Base-by-base conservation (phyloP, 2,797 vertebrate species). In the Astyanax mexicanus region DNA sequence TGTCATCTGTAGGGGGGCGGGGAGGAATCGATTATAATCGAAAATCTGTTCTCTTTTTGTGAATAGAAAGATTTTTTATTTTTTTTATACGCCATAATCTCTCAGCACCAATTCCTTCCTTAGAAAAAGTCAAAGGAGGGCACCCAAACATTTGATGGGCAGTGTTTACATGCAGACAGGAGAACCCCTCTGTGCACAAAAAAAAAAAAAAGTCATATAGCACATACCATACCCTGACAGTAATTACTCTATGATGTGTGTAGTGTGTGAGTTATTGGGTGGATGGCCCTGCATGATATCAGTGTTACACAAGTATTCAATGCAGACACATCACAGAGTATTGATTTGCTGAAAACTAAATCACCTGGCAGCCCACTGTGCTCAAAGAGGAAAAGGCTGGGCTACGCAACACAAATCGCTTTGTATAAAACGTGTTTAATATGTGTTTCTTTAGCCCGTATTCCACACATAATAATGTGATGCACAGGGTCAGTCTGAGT, bases 161-260 rank as follows among this genome's bases (percentile, higher is more conserved):
- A 3, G 17, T 45, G 23, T 17, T 35, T 60, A 51, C 42, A 23
- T 29, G 54, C 23, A 54, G 23, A 54, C 23, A 54, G 23, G 44
- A 40, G 57, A 61, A 72, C 51, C 54, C 11, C 72, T 57, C 62
- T 66, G 35, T 37, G 42, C 58, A 44, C 60, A 72, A 21, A 57
- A 17, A 27, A 61, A 72, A 72, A 21, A 57, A 17, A 27, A 61
- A 72, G 42, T 58, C 3, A 42, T 40, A 72, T 37, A 80, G 69
- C 66, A 21, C 35, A 61, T 2, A 38, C 11, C 3, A 37, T 21
- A 11, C 27, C 21, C n/a, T 25, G 29, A 5, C 15, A 32, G 44
- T n/a, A 49, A 19, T 17, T 19, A 32, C 12, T 8, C 7, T 19
- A 19, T 38, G 15, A 61, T 9, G 38, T 37, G 29, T 54, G 54